Evolutionary conservation across 2,113 vertebrate genomes (phyloP).

Genomic region (Ailuropoda melanoleuca): DNA sequence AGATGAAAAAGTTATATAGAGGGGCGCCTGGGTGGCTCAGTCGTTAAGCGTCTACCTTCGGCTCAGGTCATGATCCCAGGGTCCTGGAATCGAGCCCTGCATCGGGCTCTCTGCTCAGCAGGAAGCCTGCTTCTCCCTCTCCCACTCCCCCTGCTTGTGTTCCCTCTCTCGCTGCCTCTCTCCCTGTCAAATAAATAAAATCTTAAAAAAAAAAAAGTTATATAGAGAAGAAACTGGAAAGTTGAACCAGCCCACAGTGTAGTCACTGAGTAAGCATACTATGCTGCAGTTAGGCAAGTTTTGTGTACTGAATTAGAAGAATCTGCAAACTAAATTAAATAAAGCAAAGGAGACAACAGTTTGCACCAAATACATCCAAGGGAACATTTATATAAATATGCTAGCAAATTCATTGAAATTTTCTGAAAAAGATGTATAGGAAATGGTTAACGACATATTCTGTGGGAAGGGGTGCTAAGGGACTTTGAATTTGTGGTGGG

Average conservation of each 20-base stretch:
- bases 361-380: neutral
- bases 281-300: neutral
- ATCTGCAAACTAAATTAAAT: neutral
- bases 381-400: neutral
- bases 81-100: too few species aligned
- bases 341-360: neutral
- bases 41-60: too few species aligned
- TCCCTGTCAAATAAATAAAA: too few species aligned
- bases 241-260: rapidly evolving
- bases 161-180: too few species aligned
- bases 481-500: neutral
- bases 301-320: neutral
- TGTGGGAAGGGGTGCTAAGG: neutral
- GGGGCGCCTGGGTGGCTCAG: neutral
- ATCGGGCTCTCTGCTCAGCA: too few species aligned
- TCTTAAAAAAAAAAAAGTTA: too few species aligned
- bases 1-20: neutral
- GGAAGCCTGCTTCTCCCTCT: too few species aligned
- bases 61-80: too few species aligned
- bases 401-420: neutral
- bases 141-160: too few species aligned
- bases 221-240: neutral
- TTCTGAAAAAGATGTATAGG: neutral
- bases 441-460: neutral
- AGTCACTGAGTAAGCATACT: rapidly evolving